Conservation (phyloP, 2,113 vertebrate species). For the Colaptes auratus region DNA sequence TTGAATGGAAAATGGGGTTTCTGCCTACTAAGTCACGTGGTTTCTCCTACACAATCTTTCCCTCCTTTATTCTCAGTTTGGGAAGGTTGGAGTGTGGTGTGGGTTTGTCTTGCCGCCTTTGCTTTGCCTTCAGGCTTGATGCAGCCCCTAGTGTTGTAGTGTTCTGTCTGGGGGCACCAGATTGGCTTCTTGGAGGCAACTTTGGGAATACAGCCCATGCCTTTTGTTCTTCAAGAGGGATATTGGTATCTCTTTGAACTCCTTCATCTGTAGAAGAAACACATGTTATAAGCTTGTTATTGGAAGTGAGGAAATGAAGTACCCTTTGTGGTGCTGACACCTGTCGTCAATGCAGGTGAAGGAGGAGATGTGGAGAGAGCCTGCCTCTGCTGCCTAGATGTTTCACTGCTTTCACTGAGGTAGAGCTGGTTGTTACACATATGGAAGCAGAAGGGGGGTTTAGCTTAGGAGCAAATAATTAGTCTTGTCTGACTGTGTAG, state of each 20-base stretch:
- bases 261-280: not conserved
- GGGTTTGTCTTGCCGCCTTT: not conserved
- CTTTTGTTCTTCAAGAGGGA: not conserved
- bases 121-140: not conserved
- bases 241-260: not conserved
- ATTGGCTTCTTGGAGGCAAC: not conserved
- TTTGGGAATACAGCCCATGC: not conserved
- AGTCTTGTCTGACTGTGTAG: not conserved
- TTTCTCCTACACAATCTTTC: not conserved
- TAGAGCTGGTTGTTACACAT: not conserved
- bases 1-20: not conserved
- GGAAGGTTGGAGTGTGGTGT: not conserved
- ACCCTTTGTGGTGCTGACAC: accelerated
- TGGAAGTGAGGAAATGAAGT: not conserved
- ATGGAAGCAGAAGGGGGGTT: not conserved
- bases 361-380: not conserved
- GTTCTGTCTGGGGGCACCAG: not conserved
- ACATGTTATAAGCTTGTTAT: not conserved
- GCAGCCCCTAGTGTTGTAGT: not conserved
- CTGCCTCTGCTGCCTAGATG: not conserved
- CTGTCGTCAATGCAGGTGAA: not conserved
- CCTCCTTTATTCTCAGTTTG: not conserved
- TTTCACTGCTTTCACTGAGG: not conserved
- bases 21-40: not conserved
- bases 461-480: not conserved